These are phyloP conservation scores for Himantopus leucocephalus DNA, from an alignment of 2,113 vertebrate genomes.

Conservation along the genomic window DNA sequence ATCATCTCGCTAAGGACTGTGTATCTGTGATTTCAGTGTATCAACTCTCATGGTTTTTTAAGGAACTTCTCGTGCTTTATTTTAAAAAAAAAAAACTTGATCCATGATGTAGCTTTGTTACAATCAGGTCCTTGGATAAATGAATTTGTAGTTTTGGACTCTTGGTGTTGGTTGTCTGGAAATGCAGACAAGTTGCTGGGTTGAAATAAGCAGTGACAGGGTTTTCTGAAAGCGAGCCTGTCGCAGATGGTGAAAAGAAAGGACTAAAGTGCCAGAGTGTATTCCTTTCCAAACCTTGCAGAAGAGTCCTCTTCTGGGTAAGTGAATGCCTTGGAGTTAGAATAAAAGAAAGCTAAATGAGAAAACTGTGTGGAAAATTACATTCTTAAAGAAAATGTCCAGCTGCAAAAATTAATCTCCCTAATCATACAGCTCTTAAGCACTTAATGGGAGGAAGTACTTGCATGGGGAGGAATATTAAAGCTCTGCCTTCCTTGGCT, in stretches of 20 bases:
- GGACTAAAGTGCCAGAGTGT: background rate
- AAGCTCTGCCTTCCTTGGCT: background rate
- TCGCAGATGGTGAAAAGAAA: background rate
- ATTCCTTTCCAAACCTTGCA: background rate
- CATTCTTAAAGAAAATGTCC: conserved; percentile 38
- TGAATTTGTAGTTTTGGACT: background rate
- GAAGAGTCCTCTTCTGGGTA: background rate
- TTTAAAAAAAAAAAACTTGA: background rate
- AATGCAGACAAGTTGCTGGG: background rate
- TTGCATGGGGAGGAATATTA: background rate
- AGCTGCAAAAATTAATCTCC: conserved; percentile 59
- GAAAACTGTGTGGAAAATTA: conserved; percentile 44
- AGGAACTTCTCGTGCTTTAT: background rate
- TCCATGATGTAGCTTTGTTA: background rate
- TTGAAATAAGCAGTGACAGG: background rate
- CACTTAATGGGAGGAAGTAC: conserved; percentile 21
- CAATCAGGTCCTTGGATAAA: background rate
- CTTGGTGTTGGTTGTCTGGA: background rate
- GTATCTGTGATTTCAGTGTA: background rate
- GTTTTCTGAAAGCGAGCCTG: background rate
- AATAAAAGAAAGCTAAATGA: conserved; percentile 6
- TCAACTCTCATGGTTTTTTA: background rate
- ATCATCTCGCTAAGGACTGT: rapidly evolving
- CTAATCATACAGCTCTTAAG: conserved; percentile 24
- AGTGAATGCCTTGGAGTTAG: background rate